Evolutionary conservation across 2,888 invertebrate species (phyloP).

Genomic region (Thera obeliscata): DNA sequence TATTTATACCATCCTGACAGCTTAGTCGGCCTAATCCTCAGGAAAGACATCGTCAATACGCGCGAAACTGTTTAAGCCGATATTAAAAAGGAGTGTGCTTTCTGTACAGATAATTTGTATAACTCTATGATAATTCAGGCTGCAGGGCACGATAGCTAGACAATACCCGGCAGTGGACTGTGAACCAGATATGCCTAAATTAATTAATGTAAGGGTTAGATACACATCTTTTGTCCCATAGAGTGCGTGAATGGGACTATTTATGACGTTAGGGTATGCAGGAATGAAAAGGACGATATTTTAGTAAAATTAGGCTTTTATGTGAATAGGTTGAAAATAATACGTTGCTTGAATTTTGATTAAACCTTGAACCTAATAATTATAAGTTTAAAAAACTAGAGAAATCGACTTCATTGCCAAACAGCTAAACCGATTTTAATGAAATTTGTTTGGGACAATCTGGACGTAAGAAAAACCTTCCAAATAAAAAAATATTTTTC

Average conservation of each 20-base stretch:
- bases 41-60: too few relatives aligned
- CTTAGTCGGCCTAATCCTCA: too few relatives aligned
- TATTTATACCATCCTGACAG: too few relatives aligned
- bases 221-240: slow-evolving; percentile 45
- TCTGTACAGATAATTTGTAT: slow-evolving; percentile 15
- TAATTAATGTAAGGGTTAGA: slow-evolving; percentile 57
- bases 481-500: too few relatives aligned
- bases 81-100: too few relatives aligned
- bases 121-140: slow-evolving; percentile 38
- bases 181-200: slow-evolving; percentile 63
- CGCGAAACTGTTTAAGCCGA: too few relatives aligned
- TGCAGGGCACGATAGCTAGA: slow-evolving; percentile 51
- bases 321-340: slow-evolving; percentile 15
- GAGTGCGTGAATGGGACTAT: slow-evolving; percentile 39
- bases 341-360: not conserved
- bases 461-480: too few relatives aligned
- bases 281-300: slow-evolving; percentile 23
- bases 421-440: too few relatives aligned
- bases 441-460: too few relatives aligned
- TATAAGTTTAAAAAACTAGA: too few relatives aligned
- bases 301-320: slow-evolving; percentile 25
- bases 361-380: too few relatives aligned
- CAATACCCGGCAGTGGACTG: slow-evolving; percentile 58
- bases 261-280: slow-evolving; percentile 40
- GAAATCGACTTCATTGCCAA: too few relatives aligned